phyloP scores from a whole-genome alignment of 2,797 vertebrate genomes.

The Alosa sapidissima region DNA sequence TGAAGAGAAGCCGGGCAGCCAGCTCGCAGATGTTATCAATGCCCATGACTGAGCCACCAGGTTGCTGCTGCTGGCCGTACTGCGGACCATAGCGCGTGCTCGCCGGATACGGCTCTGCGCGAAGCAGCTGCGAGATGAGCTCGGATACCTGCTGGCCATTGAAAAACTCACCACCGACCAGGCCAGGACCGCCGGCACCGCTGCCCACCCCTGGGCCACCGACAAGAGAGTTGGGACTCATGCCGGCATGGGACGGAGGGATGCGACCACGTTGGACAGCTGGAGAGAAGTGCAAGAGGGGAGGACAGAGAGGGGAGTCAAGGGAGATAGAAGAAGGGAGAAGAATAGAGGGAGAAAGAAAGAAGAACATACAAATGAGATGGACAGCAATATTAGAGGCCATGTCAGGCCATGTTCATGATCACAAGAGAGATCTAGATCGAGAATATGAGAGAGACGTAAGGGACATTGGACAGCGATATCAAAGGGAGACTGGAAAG shows the following conservation, averaged over 20 bases:
- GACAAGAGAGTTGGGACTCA: conserved; percentile 81
- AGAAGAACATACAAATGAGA: not conserved
- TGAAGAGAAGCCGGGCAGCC: conserved; percentile 94
- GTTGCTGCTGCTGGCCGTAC: conserved; percentile 71
- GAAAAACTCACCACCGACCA: conserved; percentile 78
- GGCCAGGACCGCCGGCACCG: conserved; percentile 59
- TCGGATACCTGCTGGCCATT: conserved; percentile 90
- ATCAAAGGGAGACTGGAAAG: not conserved
- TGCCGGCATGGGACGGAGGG: conserved; percentile 81
- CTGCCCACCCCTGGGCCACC: conserved; percentile 55
- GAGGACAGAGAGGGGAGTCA: conserved; percentile 25
- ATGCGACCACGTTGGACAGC: conserved; percentile 91
- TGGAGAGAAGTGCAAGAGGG: conserved; percentile 33
- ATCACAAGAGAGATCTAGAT: not conserved
- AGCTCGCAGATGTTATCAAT: conserved; percentile 98
- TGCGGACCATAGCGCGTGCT: conserved; percentile 81
- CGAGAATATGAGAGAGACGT: not conserved
- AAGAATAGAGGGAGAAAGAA: not conserved
- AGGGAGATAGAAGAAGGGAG: not conserved
- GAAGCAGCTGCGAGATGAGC: conserved; percentile 90
- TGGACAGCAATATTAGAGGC: not conserved
- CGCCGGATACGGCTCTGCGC: conserved; percentile 90
- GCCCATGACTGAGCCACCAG: conserved; percentile 85
- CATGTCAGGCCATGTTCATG: not conserved
- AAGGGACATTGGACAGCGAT: not conserved